A percentile compares a stretch with the other conserved stretches of the same genome.
Evolutionary conservation across 2,113 vertebrate species (phyloP).

Genomic region (Sardina pilchardus): DNA sequence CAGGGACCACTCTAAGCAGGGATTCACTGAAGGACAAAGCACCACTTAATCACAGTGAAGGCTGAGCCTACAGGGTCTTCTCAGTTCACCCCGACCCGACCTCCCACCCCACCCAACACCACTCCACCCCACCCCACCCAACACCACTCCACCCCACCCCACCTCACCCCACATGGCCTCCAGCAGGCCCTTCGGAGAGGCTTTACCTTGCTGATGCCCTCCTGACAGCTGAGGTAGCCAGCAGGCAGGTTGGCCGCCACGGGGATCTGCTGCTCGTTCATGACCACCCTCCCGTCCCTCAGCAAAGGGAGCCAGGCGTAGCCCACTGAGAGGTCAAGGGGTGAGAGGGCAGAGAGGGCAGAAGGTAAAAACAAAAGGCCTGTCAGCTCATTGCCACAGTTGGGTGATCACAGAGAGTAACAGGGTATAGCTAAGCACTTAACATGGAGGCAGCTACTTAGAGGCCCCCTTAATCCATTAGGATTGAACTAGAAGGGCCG

Average conservation of each 20-base stretch:
- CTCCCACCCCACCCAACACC: neutral
- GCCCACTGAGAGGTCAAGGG: slow-evolving; percentile 76
- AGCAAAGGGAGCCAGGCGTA: slow-evolving; percentile 95
- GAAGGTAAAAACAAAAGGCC: neutral
- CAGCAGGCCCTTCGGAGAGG: neutral
- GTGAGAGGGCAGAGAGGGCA: neutral
- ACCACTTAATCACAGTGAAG: neutral
- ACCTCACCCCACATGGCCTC: neutral
- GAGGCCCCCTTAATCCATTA: neutral
- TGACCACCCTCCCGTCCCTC: slow-evolving; percentile 90
- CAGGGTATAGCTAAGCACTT: neutral
- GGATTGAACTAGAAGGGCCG: neutral
- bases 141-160: no score
- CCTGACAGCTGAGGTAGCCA: slow-evolving; percentile 89
- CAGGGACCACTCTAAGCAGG: neutral
- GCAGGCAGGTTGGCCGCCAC: slow-evolving; percentile 87
- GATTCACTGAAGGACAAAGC: slow-evolving; percentile 11
- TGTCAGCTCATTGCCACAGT: neutral
- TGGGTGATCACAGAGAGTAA: neutral
- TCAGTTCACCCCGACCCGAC: neutral
- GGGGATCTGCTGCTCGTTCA: slow-evolving; percentile 85
- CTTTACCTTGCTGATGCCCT: slow-evolving; percentile 84
- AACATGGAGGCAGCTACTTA: neutral
- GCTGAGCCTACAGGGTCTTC: neutral
- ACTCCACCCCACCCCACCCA: neutral